These are phyloP conservation scores for Onychomys torridus DNA, from an alignment of 2,797 vertebrate genomes.

Conservation along the genomic window DNA sequence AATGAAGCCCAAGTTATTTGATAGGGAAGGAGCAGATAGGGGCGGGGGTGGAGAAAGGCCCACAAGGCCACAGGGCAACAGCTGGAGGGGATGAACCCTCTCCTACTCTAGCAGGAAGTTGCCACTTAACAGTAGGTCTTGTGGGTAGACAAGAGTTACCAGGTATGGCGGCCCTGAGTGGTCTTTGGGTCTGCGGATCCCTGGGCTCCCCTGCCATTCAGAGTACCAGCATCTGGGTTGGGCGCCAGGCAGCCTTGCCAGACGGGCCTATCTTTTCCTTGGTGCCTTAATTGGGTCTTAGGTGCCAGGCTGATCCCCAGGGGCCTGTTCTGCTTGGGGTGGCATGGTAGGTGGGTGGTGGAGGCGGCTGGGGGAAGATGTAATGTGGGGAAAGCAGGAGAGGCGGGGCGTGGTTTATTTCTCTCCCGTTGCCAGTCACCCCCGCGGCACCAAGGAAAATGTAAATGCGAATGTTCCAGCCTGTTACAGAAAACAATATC, in stretches of 20 bases:
- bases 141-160: slow-evolving; percentile 15
- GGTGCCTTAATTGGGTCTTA: slow-evolving; percentile 79
- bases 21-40: slow-evolving; percentile 72
- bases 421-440: slow-evolving; percentile 79
- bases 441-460: slow-evolving; percentile 82
- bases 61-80: slow-evolving; percentile 43
- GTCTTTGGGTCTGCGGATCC: slow-evolving; percentile 24
- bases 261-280: slow-evolving; percentile 74
- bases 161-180: slow-evolving; percentile 19
- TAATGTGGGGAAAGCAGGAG: slow-evolving; percentile 15
- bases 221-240: slow-evolving; percentile 53
- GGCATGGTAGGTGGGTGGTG: slow-evolving; percentile 31
- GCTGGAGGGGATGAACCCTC: slow-evolving; percentile 34
- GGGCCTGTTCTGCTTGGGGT: slow-evolving; percentile 75
- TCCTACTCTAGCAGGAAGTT: slow-evolving; percentile 63
- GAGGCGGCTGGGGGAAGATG: slow-evolving; percentile 56
- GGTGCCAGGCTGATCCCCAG: slow-evolving; percentile 77
- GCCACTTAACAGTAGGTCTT: neutral
- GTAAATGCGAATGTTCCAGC: slow-evolving; percentile 80
- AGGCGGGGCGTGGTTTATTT: slow-evolving; percentile 73
- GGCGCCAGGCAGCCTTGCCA: slow-evolving; percentile 66
- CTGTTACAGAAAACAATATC: slow-evolving; percentile 84
- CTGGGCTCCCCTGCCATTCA: neutral
- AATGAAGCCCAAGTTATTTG: slow-evolving; percentile 70
- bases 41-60: neutral